Percentiles rank a stretch among this genome's conserved stretches.
Evolutionary conservation across 2,888 invertebrate genomes (phyloP).

Genomic region (Drosophila paracracens): DNA sequence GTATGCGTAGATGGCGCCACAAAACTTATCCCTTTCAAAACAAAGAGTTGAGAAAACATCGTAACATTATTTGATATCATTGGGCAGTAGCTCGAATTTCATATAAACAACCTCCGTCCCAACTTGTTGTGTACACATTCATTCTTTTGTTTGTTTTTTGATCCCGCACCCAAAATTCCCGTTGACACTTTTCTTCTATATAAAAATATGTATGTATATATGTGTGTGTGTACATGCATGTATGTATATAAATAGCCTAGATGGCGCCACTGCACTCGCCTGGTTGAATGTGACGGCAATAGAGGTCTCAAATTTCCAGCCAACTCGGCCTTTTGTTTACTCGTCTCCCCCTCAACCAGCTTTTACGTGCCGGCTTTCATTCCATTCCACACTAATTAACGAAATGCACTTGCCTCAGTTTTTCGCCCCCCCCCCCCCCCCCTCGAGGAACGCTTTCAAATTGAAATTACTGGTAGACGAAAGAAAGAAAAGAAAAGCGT

Average conservation of each 20-base stretch:
- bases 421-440: conserved; percentile 1
- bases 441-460: conserved; percentile 40
- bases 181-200: conserved; percentile 7
- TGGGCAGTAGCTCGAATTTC: conserved; percentile 27
- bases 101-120: conserved; percentile 4
- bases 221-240: background rate
- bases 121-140: conserved; percentile 2
- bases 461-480: conserved; percentile 43
- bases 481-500: conserved; percentile 31
- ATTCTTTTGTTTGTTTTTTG: conserved; percentile 8
- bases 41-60: conserved; percentile 6
- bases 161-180: conserved; percentile 5
- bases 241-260: conserved; percentile 9
- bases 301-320: conserved; percentile 55
- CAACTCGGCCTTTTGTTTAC: conserved; percentile 45
- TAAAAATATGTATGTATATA: background rate
- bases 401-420: conserved; percentile 72
- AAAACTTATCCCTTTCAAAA: background rate
- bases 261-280: conserved; percentile 45
- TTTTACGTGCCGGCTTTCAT: conserved; percentile 14
- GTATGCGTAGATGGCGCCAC: conserved; percentile 10
- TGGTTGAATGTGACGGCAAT: conserved; percentile 28
- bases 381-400: conserved; percentile 72
- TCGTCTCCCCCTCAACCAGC: conserved; percentile 18
- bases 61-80: conserved; percentile 2